Evolutionary conservation across 2,113 vertebrate species (phyloP), one percentile per base, ranked within the genome.

Genomic region (Aegotheles bennettii): DNA sequence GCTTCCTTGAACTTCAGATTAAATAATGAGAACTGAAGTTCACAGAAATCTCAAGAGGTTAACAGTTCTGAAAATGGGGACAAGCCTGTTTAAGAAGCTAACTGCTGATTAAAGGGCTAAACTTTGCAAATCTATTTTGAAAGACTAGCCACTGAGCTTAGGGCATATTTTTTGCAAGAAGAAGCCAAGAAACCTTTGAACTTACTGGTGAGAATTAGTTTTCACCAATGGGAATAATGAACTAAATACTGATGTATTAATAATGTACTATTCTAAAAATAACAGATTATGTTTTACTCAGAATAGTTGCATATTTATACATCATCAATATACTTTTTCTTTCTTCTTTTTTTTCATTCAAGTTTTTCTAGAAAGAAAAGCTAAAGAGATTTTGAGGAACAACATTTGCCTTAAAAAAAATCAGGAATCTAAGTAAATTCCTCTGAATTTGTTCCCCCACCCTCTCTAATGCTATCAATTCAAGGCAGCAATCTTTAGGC

Each of bases 211-310:
- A 87, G 67, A 93, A 73, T 65, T 79, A 91, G 43, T 73, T 80
- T 70, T 93, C 42, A 69, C 35, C 75, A 90, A 40, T 74, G 79
- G 71, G 76, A 94, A 81, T 68, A 84, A 76, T 17, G 38, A 79
- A 51, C 26, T 67, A 70, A 77, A 61, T 54, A 78, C 2, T 53
- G 80, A 96, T 94, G 71, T 94, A 89, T 70, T 90, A 95, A 94
- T 91, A 90, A 94, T 79, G 76, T 71, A 63, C 69, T 95, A 90
- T 92, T 94, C 96, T 71, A 76, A 48, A 90, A 96, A 77, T 84
- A 93, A 85, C 17, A 38, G 29, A 9, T 9, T 70, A 24, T 25
- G 29, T 57, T 95, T 92, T 88, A 90, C 91, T 93, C 53, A 79
- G 91, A 95, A 96, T 89, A 95, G 90, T 54, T 89, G 31, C 79